Base-by-base conservation (phyloP, 2,797 vertebrate species). In the Spheniscus humboldti region DNA sequence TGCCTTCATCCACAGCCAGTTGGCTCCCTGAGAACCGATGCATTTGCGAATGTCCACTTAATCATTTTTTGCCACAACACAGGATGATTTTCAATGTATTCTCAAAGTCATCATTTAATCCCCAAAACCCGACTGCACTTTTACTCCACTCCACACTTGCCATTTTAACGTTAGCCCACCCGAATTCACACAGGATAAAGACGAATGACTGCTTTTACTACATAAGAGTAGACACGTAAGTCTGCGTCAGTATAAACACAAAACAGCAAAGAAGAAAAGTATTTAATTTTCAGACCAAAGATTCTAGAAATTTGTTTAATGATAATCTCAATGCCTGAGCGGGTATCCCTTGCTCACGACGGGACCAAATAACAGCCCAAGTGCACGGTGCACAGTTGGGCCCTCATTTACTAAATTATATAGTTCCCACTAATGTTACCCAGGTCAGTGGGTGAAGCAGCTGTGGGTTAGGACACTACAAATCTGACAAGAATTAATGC, bases 401-500 rank as follows among this genome's bases (percentile, higher is more conserved):
- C 75, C 62, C 84, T 94, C 92, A 80, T 97, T 96, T 92, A 80
- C 92, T 89, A 91, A 93, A 93, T 96, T 92, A 91, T 57, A 92
- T 63, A 63, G 1, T 53, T 93, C 90, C 94, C 92, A 35, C 80
- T 96, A 93, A 95, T 60, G 78, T 89, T 96, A 64, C 86, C 63
- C 66, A 64, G 95, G 97, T 97, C 95, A 94, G 94, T 91, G 93
- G 90, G 95, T 96, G 90, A 96, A 92, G 94, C 81, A 93, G 84
- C 94, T 91, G 92, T 92, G 93, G 92, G 94, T 95, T 95, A 96
- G 95, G 97, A 96, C 96, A 71, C 94, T 96, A 75, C 92, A 91
- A 96, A 97, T 96, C 93, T 97, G 93, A 96, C 96, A 97, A 94
- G 95, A 97, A 96, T 97, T 94, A 97, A 95, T 96, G 94, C 93